These are phyloP conservation scores for Melanitta fusca DNA, from an alignment of 2,797 vertebrate genomes.

Conservation along the genomic window DNA sequence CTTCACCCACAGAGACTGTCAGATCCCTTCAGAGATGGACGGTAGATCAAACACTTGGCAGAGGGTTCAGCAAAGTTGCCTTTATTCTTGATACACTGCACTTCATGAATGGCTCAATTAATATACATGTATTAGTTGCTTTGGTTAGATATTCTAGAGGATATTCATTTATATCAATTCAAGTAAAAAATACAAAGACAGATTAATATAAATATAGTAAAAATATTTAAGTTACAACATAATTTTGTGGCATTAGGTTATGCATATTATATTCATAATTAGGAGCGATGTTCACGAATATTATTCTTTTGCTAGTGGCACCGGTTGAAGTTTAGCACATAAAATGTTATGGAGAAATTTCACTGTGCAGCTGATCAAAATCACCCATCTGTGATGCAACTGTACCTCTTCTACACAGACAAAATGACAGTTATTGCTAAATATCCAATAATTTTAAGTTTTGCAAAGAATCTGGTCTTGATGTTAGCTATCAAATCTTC, in stretches of 20 bases:
- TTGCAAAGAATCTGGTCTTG: constrained; percentile 37
- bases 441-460: constrained; percentile 41
- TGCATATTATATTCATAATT: neutral
- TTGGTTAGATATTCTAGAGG: neutral
- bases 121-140: neutral
- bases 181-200: neutral
- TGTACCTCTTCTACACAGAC: neutral
- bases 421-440: neutral
- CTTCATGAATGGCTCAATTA: neutral
- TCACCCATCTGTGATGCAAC: neutral
- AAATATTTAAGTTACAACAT: neutral
- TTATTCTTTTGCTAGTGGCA: neutral
- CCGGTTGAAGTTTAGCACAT: neutral
- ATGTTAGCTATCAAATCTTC: neutral
- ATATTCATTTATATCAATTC: neutral
- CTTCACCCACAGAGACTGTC: neutral
- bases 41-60: neutral
- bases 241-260: neutral
- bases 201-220: neutral
- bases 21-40: neutral
- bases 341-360: neutral
- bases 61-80: neutral
- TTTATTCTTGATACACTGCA: neutral
- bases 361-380: neutral
- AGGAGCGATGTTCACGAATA: fast-evolving